These are phyloP conservation scores for Eclectus roratus DNA, from an alignment of 2,113 vertebrate species.

Conservation along the genomic window DNA sequence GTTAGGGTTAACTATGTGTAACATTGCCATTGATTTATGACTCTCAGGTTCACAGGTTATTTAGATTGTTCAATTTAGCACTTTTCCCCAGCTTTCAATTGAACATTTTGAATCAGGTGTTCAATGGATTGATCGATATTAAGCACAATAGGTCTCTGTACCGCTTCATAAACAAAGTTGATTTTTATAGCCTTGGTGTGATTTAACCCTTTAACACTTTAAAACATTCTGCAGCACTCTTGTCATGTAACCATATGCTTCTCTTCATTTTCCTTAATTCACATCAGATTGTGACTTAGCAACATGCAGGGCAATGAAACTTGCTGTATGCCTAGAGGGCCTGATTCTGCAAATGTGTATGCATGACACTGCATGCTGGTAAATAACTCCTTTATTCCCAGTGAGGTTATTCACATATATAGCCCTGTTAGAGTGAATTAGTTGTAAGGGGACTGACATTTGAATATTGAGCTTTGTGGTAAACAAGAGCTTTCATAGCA, in stretches of 20 bases:
- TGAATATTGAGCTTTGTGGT: neutral
- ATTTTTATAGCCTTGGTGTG: conserved; percentile 37
- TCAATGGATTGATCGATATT: conserved; percentile 45
- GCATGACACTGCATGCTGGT: neutral
- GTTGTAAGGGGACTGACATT: neutral
- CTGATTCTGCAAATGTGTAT: neutral
- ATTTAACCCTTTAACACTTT: conserved; percentile 48
- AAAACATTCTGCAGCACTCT: neutral
- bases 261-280: conserved; percentile 41
- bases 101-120: conserved; percentile 50
- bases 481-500: neutral
- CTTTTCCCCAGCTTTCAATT: conserved; percentile 41
- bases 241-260: conserved; percentile 9
- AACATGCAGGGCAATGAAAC: neutral
- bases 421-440: neutral
- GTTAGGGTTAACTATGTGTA: conserved; percentile 39
- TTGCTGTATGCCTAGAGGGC: neutral
- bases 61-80: conserved; percentile 39
- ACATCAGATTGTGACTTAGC: neutral
- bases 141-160: conserved; percentile 52
- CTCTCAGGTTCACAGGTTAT: conserved; percentile 17
- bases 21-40: conserved; percentile 38
- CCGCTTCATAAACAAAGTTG: conserved; percentile 43
- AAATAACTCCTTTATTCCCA: neutral
- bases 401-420: neutral